phyloP scores from a whole-genome alignment of 2,113 vertebrate species.

The Lophochroa leadbeateri region DNA sequence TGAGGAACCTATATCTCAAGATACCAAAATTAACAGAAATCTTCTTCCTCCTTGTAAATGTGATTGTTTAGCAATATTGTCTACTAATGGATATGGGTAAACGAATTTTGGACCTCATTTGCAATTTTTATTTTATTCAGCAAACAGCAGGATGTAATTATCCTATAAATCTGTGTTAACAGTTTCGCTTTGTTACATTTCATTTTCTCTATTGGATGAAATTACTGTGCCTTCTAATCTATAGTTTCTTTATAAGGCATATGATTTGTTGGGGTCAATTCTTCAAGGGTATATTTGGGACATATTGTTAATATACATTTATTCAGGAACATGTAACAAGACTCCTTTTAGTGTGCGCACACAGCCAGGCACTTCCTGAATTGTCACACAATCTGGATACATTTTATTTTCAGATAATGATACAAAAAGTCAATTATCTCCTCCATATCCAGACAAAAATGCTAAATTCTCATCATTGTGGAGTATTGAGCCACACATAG shows the following conservation, averaged over 20 bases:
- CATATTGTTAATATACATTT: not conserved
- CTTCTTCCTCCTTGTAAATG: constrained; percentile 2
- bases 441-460: not conserved
- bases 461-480: not conserved
- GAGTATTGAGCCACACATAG: not conserved
- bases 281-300: not conserved
- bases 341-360: not conserved
- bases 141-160: not conserved
- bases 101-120: constrained; percentile 2
- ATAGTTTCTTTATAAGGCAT: not conserved
- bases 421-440: not conserved
- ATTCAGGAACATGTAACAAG: fast-evolving
- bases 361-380: not conserved
- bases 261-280: not conserved
- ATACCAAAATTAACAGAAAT: constrained; percentile 1
- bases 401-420: not conserved
- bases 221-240: not conserved
- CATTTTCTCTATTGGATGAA: not conserved
- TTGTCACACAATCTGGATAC: not conserved
- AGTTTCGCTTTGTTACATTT: not conserved
- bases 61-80: constrained; percentile 25
- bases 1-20: not conserved
- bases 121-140: not conserved
- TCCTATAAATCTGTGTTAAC: not conserved
- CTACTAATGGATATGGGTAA: not conserved